phyloP scores from a whole-genome alignment of 2,113 vertebrate genomes.

The Oenanthe oenanthe region DNA sequence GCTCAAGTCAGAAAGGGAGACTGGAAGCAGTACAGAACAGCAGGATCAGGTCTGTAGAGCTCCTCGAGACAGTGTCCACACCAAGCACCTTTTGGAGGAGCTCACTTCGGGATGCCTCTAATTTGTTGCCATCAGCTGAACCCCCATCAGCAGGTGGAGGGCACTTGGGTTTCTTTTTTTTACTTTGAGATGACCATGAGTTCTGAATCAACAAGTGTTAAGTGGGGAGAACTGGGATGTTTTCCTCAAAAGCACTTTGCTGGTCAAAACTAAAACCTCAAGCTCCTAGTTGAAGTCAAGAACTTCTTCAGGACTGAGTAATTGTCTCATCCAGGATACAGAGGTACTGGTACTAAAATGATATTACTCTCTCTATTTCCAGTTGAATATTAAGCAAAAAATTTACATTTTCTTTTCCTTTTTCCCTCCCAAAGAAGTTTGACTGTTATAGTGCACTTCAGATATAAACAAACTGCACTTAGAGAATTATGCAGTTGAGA shows the following conservation, averaged over 20 bases:
- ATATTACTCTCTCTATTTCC: neutral
- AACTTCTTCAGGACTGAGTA: neutral
- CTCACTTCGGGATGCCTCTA: neutral
- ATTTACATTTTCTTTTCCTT: neutral
- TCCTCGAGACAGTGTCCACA: neutral
- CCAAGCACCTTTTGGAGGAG: accelerated
- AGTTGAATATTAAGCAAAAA: neutral
- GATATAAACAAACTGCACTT: neutral
- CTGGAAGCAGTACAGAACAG: neutral
- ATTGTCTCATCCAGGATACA: neutral
- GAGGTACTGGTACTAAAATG: neutral
- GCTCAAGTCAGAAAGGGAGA: accelerated
- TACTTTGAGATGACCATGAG: neutral
- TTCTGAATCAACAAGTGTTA: neutral
- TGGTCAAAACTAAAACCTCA: neutral
- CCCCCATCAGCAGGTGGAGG: neutral
- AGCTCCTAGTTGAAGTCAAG: neutral
- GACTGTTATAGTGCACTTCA: neutral
- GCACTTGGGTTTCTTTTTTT: neutral
- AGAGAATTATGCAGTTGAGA: neutral
- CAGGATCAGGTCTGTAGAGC: neutral
- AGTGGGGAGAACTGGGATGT: neutral
- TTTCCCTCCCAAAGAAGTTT: neutral
- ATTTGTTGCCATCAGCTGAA: neutral
- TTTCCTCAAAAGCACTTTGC: neutral